Base-by-base conservation (phyloP, 1,140 invertebrate genomes). In the Spodoptera frugiperda region DNA sequence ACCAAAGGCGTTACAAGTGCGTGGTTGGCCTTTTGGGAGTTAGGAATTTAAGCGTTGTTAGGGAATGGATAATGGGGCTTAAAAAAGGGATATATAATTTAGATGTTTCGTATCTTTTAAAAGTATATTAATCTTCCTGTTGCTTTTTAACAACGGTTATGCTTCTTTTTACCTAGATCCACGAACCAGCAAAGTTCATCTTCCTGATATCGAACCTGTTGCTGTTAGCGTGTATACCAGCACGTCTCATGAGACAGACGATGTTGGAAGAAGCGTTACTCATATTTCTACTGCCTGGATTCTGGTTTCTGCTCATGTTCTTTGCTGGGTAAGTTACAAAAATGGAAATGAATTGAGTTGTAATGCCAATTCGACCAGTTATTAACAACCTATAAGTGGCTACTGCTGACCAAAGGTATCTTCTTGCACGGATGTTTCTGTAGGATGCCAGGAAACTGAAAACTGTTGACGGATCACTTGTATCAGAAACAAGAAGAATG, bases 261-360 rank as follows among this genome's bases (percentile, higher is more conserved):
- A 95, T 96, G 65, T 95, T 97, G 0, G 99, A 99, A 94, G 99
- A 99, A 91, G 97, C 97, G 6, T 96, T 99, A 46, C 93, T 99
- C 19, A 96, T 98, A 4, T 97, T 99, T 80, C 97, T 99, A 0
- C 96, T 99, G 19, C 99, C 99, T 0, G 97, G 98, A 12, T 98
- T 97, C 10, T 99, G 99, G 99, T 99, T 99, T 92, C 96, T 99
- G 68, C 95, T 99, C 0, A 99, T 99, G 96, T 99, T 99, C 92
- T 99, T 99, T 95, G 99, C 99, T 46, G 98, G 99, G 98, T 99
- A 95, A 84, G 83, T 17, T 39, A 39, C 25, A 25, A 25, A 25
- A 25, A 25, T 25, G 25, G 6, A 55, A 55, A 8, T 9, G 11
- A 4, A 19, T 4, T 51, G 49, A 51, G 12, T 5, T 49, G n/a